Conservation (phyloP, 1,140 invertebrate genomes). For the Hirudo medicinalis region DNA sequence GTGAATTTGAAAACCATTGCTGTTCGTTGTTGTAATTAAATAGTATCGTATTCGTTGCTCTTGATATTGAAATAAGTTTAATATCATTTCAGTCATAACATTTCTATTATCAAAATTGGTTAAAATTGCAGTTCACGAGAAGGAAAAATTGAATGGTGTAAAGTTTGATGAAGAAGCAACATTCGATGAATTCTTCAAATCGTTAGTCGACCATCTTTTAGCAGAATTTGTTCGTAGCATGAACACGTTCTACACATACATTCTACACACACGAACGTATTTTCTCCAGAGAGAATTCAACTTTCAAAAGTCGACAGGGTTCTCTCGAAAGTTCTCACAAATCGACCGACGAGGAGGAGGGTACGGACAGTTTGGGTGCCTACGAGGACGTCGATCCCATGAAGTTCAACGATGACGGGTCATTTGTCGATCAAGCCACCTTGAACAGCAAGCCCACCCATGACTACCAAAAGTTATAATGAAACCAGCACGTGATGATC, state of each 20-base stretch:
- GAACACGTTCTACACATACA: too few relatives aligned
- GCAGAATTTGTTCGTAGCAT: neutral
- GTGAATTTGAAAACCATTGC: too few relatives aligned
- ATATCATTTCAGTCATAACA: too few relatives aligned
- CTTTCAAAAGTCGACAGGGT: conserved; percentile 11
- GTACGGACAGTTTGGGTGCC: conserved; percentile 13
- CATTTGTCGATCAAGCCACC: conserved; percentile 1
- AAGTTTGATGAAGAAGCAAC: conserved; percentile 16
- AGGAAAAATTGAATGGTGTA: conserved; percentile 11
- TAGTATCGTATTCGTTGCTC: too few relatives aligned
- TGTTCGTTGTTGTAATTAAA: too few relatives aligned
- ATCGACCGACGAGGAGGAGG: conserved; percentile 1
- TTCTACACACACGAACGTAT: neutral
- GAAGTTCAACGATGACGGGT: conserved; percentile 20
- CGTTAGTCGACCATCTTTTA: conserved; percentile 6
- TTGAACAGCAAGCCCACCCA: neutral
- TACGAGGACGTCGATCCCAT: conserved; percentile 19
- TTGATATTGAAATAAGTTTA: too few relatives aligned
- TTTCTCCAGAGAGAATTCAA: conserved; percentile 16
- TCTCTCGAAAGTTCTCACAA: conserved; percentile 14
- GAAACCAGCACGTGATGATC: too few relatives aligned
- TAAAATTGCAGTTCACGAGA: conserved; percentile 13
- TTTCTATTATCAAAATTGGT: too few relatives aligned
- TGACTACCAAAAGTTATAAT: too few relatives aligned
- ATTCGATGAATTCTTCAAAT: conserved; percentile 14